These are phyloP conservation scores for Hirtodrosophila histrioides DNA, from an alignment of 2,888 invertebrate genomes.

Conservation along the genomic window DNA sequence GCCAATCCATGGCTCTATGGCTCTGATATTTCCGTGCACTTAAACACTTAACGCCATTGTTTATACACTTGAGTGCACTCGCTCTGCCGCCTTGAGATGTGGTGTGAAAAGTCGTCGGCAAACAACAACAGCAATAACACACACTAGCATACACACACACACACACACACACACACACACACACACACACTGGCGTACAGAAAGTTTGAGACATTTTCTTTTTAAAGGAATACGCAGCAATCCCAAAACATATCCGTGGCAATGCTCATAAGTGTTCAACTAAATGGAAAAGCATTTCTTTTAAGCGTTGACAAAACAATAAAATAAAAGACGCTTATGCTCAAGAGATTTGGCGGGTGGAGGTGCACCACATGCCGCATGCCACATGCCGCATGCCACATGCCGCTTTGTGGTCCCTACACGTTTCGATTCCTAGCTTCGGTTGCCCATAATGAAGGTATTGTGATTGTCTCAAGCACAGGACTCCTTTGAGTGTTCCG, in stretches of 20 bases:
- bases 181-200: constrained; percentile 10
- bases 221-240: constrained; percentile 49
- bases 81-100: constrained; percentile 74
- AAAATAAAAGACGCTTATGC: constrained; percentile 73
- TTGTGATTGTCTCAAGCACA: constrained; percentile 52
- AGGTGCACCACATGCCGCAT: constrained; percentile 22
- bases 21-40: constrained; percentile 74
- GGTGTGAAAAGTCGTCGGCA: constrained; percentile 74
- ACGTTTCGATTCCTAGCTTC: constrained; percentile 52
- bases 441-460: constrained; percentile 68
- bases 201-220: constrained; percentile 62
- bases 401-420: constrained; percentile 51
- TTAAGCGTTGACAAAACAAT: constrained; percentile 79
- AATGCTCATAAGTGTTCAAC: constrained; percentile 78
- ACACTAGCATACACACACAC: constrained; percentile 14
- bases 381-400: constrained; percentile 33
- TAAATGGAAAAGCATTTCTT: constrained; percentile 80
- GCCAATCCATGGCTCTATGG: constrained; percentile 65
- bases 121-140: constrained; percentile 25
- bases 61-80: constrained; percentile 78
- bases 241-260: constrained; percentile 64
- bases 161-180: constrained; percentile 9
- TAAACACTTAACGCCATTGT: constrained; percentile 79
- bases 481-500: constrained; percentile 28
- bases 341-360: constrained; percentile 37